Percentiles rank a stretch among this genome's conserved stretches.
Evolutionary conservation across 2,113 vertebrate genomes (phyloP).

Genomic region (Gobio gobio): DNA sequence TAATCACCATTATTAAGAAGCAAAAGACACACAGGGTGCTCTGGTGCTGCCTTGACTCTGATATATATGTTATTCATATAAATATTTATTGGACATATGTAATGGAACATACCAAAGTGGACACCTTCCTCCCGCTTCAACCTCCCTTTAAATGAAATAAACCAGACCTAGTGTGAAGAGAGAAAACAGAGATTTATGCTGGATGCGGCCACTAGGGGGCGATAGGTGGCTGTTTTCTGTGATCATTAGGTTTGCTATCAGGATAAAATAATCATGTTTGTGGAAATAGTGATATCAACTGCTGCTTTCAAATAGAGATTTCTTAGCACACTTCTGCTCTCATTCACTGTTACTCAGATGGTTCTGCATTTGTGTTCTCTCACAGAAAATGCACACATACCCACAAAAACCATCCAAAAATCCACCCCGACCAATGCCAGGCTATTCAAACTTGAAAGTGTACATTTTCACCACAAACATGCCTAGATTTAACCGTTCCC

Average conservation of each 20-base stretch:
- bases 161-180: constrained; percentile 18
- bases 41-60: not conserved
- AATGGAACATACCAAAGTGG: constrained; percentile 52
- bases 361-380: not conserved
- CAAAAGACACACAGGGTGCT: not conserved
- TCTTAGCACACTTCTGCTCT: not conserved
- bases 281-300: not conserved
- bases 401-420: constrained; percentile 5
- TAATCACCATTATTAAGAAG: not conserved
- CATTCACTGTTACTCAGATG: not conserved
- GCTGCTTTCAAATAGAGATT: not conserved
- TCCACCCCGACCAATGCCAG: not conserved
- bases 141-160: constrained; percentile 45
- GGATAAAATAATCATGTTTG: not conserved
- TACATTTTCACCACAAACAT: constrained; percentile 59
- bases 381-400: not conserved
- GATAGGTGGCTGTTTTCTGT: constrained; percentile 29
- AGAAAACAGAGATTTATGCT: not conserved
- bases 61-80: constrained; percentile 41
- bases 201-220: constrained; percentile 53
- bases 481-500: constrained; percentile 58
- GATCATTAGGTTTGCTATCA: not conserved
- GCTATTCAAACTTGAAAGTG: constrained; percentile 57
- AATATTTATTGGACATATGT: constrained; percentile 49
- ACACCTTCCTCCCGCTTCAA: not conserved